A percentile compares a stretch with the other conserved stretches of the same genome.
Conservation (phyloP, 2,113 vertebrate genomes). For the Eudorcas thomsonii region DNA sequence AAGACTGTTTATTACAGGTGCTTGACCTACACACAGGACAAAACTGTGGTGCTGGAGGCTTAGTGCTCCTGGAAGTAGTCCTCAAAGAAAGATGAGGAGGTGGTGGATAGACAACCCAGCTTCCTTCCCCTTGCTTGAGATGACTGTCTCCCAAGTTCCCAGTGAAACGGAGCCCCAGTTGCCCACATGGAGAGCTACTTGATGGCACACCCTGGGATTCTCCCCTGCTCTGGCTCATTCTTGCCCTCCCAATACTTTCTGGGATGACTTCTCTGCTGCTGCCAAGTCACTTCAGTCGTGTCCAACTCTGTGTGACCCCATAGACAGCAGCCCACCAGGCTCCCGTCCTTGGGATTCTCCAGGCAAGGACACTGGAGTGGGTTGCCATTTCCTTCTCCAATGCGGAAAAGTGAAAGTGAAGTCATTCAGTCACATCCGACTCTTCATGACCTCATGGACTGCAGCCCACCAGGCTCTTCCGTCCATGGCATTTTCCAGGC, state of each 20-base stretch:
- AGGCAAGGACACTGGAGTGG: too few relatives aligned
- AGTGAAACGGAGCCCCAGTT: background rate
- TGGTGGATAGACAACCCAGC: background rate
- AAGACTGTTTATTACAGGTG: background rate
- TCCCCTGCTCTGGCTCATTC: background rate
- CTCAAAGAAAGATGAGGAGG: background rate
- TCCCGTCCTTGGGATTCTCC: too few relatives aligned
- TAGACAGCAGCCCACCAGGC: too few relatives aligned
- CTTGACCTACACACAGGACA: background rate
- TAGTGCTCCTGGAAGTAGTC: background rate
- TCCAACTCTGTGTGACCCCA: too few relatives aligned
- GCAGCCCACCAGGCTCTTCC: too few relatives aligned
- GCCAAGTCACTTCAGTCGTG: too few relatives aligned
- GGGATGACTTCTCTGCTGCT: background rate
- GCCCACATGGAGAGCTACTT: background rate
- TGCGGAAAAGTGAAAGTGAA: too few relatives aligned
- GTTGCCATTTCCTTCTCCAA: too few relatives aligned
- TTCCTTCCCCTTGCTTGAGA: background rate
- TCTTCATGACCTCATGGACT: too few relatives aligned
- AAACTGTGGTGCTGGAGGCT: background rate
- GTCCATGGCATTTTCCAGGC: too few relatives aligned
- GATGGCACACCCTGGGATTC: background rate
- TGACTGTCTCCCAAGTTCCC: background rate
- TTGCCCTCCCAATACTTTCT: background rate
- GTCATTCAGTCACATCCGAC: too few relatives aligned